Conservation (phyloP, 2,888 invertebrate genomes). For the Hermaeophaga mercurialis region DNA sequence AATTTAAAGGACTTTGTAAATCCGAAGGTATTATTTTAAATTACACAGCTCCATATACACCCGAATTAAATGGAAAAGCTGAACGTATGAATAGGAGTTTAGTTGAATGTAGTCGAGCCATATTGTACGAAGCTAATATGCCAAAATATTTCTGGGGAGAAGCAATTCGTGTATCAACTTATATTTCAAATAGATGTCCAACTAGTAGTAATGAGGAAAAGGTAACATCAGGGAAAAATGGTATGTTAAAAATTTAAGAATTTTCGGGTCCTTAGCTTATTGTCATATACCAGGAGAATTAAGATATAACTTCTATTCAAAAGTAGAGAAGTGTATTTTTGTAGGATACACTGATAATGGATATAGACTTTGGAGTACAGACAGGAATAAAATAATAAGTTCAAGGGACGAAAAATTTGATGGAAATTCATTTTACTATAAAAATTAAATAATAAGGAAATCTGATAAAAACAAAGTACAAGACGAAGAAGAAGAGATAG, state of each 20-base stretch:
- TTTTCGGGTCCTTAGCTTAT: not conserved
- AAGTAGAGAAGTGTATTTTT: slow-evolving; percentile 4
- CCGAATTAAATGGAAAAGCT: too few relatives aligned
- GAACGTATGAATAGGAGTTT: too few relatives aligned
- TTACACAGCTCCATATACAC: too few relatives aligned
- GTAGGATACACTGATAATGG: not conserved
- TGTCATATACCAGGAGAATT: not conserved
- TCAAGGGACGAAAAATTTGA: slow-evolving; percentile 24
- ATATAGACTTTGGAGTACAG: not conserved
- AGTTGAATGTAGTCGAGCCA: too few relatives aligned
- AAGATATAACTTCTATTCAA: not conserved
- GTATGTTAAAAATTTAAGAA: slow-evolving; percentile 29
- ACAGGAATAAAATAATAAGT: not conserved
- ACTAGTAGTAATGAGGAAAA: too few relatives aligned
- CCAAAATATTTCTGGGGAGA: too few relatives aligned
- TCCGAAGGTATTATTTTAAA: too few relatives aligned
- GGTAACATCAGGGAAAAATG: too few relatives aligned
- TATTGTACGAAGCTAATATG: too few relatives aligned
- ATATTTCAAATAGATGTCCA: too few relatives aligned
- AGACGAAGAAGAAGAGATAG: slow-evolving; percentile 3
- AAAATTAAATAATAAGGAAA: not conserved
- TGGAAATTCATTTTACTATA: slow-evolving; percentile 21
- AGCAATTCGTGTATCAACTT: too few relatives aligned
- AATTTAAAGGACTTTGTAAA: too few relatives aligned
- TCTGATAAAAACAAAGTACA: slow-evolving; percentile 2